Evolutionary conservation across 2,888 invertebrate species (phyloP), one percentile per base, ranked within the genome.

Genomic region (Leptinotarsa rubiginosa): DNA sequence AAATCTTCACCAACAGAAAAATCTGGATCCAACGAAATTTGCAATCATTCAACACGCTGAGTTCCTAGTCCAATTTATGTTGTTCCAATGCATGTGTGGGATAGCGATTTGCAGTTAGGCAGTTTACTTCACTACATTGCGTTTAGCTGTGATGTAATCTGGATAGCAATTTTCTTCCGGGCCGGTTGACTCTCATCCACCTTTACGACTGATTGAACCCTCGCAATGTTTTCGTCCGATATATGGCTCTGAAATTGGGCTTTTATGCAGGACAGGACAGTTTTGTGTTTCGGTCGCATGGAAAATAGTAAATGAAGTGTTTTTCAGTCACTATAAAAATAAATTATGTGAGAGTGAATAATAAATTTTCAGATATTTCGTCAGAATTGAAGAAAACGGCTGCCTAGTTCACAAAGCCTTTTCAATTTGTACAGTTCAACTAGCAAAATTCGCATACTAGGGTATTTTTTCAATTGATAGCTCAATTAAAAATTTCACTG

Each of bases 91-190:
- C 73, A 70, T 75, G 75, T 64, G 70, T 59, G 72, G 66, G 73
- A 75, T 75, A 72, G 77, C 74, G 77, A 75, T 75, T 73, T 69
- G 65, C 74, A 75, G 66, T 75, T 70, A 73, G 77, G 75, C 73
- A 69, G 65, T 69, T 73, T 77, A 77, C 75, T 77, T 75, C 73
- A 69, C 65, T 69, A 65, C 47, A 73, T 66, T 68, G 65, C 71
- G 66, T 70, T 67, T 31, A 59, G 59, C 59, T 73, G 50, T 65
- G 69, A 69, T 64, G 65, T 69, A 69, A 68, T 54, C 50, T 68
- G 47, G 52, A 68, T 68, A 18, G 68, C 68, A 54, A 68, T 68
- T 67, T 67, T 68, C 68, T 54, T 54, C 68, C 52, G 54, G 54
- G 31, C 41, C n/a, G 62, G 62, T 62, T 62, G 62, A 41, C 62